phyloP scores from a whole-genome alignment of 2,113 vertebrate genomes.

The Mellivora capensis region DNA sequence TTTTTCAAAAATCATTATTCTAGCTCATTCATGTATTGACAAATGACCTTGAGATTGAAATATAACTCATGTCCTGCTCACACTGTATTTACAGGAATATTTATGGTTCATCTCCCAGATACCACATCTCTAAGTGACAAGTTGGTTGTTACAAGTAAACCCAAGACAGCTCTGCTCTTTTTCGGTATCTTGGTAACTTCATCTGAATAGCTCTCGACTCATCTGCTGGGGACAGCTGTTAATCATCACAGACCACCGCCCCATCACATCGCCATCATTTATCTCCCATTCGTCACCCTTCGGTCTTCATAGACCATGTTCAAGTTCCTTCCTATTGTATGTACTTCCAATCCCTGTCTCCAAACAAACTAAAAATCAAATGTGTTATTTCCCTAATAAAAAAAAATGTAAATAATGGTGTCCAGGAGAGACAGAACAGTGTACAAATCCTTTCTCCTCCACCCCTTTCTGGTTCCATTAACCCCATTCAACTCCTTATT shows the following conservation, averaged over 20 bases:
- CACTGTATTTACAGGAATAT: neutral
- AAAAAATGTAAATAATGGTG: neutral
- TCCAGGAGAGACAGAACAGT: neutral
- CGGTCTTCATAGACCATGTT: neutral
- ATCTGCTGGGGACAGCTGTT: neutral
- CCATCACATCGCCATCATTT: neutral
- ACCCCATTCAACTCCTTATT: neutral
- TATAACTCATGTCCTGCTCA: neutral
- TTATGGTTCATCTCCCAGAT: neutral
- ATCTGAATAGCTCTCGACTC: neutral
- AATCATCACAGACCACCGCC: neutral
- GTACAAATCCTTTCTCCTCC: neutral
- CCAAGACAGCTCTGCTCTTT: neutral
- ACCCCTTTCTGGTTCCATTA: neutral
- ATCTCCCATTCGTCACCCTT: neutral
- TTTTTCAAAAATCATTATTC: neutral
- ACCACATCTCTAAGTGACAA: neutral
- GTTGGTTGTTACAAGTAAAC: neutral
- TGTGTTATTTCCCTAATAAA: neutral
- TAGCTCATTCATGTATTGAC: neutral
- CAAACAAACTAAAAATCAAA: neutral
- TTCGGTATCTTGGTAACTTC: neutral
- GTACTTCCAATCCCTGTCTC: neutral
- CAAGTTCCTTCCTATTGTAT: neutral
- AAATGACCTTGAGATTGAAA: neutral